These are phyloP conservation scores for Vombatus ursinus DNA, from an alignment of 2,113 vertebrate genomes.

Conservation along the genomic window DNA sequence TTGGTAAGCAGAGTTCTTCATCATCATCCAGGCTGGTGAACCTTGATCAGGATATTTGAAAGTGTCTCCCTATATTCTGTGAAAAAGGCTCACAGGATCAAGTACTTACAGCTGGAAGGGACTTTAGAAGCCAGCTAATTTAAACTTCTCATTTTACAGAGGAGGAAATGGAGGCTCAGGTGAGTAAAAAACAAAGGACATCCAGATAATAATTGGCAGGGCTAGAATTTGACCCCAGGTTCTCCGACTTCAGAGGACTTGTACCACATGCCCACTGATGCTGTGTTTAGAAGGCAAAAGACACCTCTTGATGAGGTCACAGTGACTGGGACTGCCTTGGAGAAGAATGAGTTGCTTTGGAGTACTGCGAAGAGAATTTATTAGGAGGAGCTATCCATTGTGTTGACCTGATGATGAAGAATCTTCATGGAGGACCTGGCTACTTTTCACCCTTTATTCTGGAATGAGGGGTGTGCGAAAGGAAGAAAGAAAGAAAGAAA, in stretches of 20 bases:
- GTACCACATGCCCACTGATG: background rate
- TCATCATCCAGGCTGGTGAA: too few relatives aligned
- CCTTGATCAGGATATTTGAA: too few relatives aligned
- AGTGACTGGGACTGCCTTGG: background rate
- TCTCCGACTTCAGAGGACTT: background rate
- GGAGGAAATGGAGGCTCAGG: background rate
- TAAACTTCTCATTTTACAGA: background rate
- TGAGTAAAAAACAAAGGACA: background rate
- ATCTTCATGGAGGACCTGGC: background rate
- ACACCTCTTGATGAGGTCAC: too few relatives aligned
- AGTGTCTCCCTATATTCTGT: too few relatives aligned
- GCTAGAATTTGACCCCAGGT: background rate
- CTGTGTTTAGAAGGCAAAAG: background rate
- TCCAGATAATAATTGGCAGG: background rate
- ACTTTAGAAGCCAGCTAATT: background rate
- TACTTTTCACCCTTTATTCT: background rate
- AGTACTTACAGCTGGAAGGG: background rate
- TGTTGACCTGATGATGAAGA: background rate
- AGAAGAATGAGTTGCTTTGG: background rate
- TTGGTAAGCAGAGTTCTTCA: too few relatives aligned
- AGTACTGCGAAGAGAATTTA: background rate
- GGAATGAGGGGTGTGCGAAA: background rate
- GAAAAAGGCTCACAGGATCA: too few relatives aligned
- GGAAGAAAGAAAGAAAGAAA: background rate
- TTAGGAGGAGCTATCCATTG: background rate